Base-by-base conservation (phyloP, 2,888 invertebrate species). In the Drosophila leonis region DNA sequence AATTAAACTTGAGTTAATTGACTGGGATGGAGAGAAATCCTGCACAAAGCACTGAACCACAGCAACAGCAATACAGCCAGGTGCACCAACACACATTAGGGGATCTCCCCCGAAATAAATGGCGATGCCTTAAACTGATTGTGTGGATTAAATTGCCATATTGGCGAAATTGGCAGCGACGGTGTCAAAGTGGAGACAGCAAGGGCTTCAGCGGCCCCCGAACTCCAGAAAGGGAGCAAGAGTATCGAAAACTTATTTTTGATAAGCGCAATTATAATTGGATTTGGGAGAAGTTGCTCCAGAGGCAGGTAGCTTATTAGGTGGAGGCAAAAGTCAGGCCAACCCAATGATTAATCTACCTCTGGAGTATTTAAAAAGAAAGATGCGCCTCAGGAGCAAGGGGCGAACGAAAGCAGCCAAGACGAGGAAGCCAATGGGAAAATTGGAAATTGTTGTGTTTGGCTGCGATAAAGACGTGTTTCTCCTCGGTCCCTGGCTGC, bases 211-310 rank as follows among this genome's bases (percentile, higher is more conserved):
- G 8, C 42, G 55, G 44, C 24, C 56, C 49, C 49, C 49, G 46
- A 61, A 68, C 73, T 66, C 67, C 51, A 29, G 24, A 49, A 65
- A 48, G 65, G 67, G 56, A 77, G 72, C 59, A 71, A 86, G 88
- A 24, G 52, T 83, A 87, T 89, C 86, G 86, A 85, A 84, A 86
- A 87, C 88, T 87, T 87, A 89, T 88, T 88, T 87, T 89, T 87
- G 86, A 87, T 88, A 87, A 87, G 90, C 90, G 90, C 86, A 87
- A 88, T 87, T 87, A 87, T 87, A 87, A 87, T 87, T 87, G 86
- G 86, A 87, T 87, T 87, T 87, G 79, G 81, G 35, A 35, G 80
- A 86, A 89, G 83, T 87, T 87, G 78, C 57, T 74, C 57, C 56
- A 44, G 31, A 41, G 49, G 37, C 78, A 84, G 84, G 88, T 88